These are phyloP conservation scores for Physella acuta DNA, from an alignment of 1,140 invertebrate species.

Conservation along the genomic window DNA sequence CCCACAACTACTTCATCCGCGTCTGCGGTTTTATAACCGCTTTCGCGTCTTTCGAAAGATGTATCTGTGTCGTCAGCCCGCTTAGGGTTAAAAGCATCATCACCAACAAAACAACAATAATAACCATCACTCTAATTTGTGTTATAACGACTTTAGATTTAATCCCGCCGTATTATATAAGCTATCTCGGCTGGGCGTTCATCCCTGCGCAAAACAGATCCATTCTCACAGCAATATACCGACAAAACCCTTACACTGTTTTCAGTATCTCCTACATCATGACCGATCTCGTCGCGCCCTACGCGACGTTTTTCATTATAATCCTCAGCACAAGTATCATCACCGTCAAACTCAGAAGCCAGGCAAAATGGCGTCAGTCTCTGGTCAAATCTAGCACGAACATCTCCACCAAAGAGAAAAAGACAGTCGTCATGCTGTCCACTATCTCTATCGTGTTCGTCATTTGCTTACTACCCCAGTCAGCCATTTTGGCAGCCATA, in stretches of 20 bases:
- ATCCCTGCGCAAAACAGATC: not conserved
- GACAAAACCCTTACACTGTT: not conserved
- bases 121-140: not conserved
- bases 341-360: not conserved
- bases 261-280: not conserved
- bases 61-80: not conserved
- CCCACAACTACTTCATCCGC: not conserved
- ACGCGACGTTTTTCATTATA: not conserved
- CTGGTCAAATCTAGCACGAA: not conserved
- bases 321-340: not conserved
- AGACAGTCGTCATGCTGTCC: not conserved
- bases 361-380: not conserved
- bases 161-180: not conserved
- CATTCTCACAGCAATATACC: not conserved
- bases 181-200: not conserved
- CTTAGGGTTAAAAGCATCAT: not conserved
- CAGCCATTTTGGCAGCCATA: not conserved
- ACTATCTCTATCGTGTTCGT: not conserved
- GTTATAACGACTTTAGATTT: not conserved
- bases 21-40: not conserved
- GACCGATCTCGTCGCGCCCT: not conserved
- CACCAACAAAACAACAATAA: not conserved
- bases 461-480: not conserved
- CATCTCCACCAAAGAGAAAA: not conserved
- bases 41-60: not conserved